Conservation (phyloP, 2,113 vertebrate genomes). For the Eulemur macaco region DNA sequence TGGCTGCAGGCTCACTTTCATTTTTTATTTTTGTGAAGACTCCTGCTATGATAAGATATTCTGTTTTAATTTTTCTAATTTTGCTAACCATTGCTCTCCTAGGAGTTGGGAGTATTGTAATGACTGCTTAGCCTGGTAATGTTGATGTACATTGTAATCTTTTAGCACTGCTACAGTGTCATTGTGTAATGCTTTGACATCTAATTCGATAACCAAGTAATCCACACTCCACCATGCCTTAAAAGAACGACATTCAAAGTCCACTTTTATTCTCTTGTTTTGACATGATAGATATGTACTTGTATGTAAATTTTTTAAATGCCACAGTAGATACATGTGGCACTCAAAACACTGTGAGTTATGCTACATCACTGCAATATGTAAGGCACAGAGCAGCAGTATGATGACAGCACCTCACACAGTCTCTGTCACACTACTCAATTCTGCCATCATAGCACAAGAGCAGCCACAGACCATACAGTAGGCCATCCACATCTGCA, state of each 20-base stretch:
- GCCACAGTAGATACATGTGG: neutral
- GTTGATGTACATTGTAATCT: neutral
- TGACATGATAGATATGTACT: neutral
- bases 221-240: neutral
- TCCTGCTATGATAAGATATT: conserved; percentile 3
- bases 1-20: neutral
- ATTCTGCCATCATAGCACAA: neutral
- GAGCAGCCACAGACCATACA: neutral
- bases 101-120: neutral
- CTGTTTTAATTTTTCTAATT: conserved; percentile 7
- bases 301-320: neutral
- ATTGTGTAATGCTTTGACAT: neutral
- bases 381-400: neutral
- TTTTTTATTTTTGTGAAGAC: conserved; percentile 9
- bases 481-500: neutral
- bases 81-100: neutral
- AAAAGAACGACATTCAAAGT: conserved; percentile 5
- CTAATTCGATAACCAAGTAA: neutral
- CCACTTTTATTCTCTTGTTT: conserved; percentile 11
- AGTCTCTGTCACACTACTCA: neutral
- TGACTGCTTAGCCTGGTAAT: neutral
- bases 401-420: neutral
- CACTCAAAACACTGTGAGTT: neutral
- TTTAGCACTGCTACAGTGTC: neutral
- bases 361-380: neutral